A percentile compares a stretch with the other conserved stretches of the same genome.
Evolutionary conservation across 2,888 invertebrate genomes (phyloP).

Genomic region (Eupithecia tripunctaria): DNA sequence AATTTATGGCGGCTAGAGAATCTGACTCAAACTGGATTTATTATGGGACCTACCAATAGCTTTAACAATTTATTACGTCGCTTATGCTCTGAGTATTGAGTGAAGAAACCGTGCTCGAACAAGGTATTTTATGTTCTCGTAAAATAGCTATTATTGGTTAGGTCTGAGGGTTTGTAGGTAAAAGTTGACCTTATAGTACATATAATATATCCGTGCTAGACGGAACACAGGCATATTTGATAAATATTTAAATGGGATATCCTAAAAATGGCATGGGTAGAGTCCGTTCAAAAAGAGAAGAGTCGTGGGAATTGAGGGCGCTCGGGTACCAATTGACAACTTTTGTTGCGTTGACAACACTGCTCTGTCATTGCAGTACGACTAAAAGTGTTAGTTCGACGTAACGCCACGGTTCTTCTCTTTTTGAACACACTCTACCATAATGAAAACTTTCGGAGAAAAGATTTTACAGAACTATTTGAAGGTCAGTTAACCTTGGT

Average conservation of each 20-base stretch:
- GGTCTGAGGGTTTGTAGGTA: constrained; percentile 22
- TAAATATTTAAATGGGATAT: background rate
- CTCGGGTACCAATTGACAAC: too few species aligned
- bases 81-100: constrained; percentile 60
- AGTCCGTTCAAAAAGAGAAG: too few species aligned
- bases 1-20: constrained; percentile 75
- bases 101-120: constrained; percentile 60
- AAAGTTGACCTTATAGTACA: constrained; percentile 18
- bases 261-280: background rate
- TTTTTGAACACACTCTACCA: too few species aligned
- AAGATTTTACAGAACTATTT: background rate
- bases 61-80: constrained; percentile 70
- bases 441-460: background rate
- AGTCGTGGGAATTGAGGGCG: too few species aligned
- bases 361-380: too few species aligned
- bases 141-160: constrained; percentile 38
- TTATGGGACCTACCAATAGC: constrained; percentile 63
- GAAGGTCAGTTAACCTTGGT: background rate
- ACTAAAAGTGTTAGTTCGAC: too few species aligned
- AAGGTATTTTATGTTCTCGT: constrained; percentile 45
- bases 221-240: background rate
- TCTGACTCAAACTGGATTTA: constrained; percentile 78
- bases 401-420: too few species aligned
- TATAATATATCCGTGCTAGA: background rate
- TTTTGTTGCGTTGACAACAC: too few species aligned